Evolutionary conservation across 2,113 vertebrate species (phyloP).

Genomic region (Mesitornis unicolor): DNA sequence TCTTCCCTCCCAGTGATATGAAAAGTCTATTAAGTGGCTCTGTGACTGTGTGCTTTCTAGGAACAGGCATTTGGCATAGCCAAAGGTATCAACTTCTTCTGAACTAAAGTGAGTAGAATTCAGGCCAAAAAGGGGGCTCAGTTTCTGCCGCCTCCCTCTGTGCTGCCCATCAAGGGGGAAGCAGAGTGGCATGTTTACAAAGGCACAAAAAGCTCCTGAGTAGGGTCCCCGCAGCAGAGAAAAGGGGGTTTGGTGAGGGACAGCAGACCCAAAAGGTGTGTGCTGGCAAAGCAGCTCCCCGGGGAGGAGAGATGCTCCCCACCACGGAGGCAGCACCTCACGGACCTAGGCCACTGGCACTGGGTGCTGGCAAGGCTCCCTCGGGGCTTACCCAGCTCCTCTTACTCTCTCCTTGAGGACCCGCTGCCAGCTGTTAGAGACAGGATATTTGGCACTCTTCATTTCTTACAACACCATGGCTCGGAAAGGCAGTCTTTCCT

Average conservation of each 20-base stretch:
- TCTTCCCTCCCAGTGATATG: background rate
- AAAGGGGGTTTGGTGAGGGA: background rate
- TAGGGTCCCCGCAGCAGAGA: background rate
- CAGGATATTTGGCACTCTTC: background rate
- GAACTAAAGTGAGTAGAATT: background rate
- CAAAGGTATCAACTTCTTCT: background rate
- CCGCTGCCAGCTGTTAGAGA: background rate
- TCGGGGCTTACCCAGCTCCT: background rate
- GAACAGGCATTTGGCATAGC: background rate
- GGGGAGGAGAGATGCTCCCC: background rate
- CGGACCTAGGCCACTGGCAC: fast-evolving
- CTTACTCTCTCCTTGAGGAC: background rate
- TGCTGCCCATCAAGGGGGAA: background rate
- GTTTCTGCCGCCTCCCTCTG: background rate
- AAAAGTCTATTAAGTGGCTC: background rate
- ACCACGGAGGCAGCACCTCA: fast-evolving
- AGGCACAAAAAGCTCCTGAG: background rate
- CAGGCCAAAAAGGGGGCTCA: background rate
- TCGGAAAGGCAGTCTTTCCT: background rate
- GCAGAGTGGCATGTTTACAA: background rate
- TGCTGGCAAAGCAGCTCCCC: background rate
- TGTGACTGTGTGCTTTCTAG: background rate
- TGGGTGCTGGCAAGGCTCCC: background rate
- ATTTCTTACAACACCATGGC: fast-evolving
- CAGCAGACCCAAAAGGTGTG: background rate